Conservation (phyloP, 1,140 invertebrate genomes). For the Drosophila lowei region DNA sequence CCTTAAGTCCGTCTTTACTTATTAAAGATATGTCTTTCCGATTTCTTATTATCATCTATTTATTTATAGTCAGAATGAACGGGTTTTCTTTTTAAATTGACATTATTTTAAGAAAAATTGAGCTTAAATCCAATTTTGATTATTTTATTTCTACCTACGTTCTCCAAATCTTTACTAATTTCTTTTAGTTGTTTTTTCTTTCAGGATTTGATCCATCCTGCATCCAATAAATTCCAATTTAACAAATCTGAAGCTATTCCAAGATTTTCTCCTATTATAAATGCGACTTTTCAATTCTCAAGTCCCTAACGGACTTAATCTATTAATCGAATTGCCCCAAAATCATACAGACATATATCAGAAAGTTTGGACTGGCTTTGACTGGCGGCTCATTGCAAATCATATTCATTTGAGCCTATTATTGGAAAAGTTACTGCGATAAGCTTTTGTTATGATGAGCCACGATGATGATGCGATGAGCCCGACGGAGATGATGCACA, state of each 20-base stretch:
- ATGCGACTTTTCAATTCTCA: conserved; percentile 11
- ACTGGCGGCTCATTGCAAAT: conserved; percentile 32
- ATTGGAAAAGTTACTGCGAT: conserved; percentile 78
- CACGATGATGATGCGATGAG: conserved; percentile 47
- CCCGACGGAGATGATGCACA: conserved; percentile 29
- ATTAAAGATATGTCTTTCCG: no score
- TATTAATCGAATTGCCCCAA: conserved; percentile 25
- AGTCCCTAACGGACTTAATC: conserved; percentile 11
- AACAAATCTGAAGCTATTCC: background rate
- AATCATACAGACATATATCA: conserved; percentile 16
- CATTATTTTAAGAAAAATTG: no score
- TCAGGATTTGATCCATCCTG: background rate
- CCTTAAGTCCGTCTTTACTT: no score
- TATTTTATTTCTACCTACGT: no score
- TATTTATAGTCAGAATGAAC: no score
- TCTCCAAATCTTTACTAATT: no score
- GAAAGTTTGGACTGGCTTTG: conserved; percentile 45
- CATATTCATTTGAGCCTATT: conserved; percentile 78
- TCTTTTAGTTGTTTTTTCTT: background rate
- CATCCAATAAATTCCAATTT: background rate
- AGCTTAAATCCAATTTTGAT: no score
- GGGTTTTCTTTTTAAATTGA: no score
- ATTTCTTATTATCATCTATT: no score
- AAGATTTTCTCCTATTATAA: background rate
- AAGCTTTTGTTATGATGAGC: conserved; percentile 77